Evolutionary conservation across 2,888 invertebrate species (phyloP).

Genomic region (Caradrina clavipalpis): DNA sequence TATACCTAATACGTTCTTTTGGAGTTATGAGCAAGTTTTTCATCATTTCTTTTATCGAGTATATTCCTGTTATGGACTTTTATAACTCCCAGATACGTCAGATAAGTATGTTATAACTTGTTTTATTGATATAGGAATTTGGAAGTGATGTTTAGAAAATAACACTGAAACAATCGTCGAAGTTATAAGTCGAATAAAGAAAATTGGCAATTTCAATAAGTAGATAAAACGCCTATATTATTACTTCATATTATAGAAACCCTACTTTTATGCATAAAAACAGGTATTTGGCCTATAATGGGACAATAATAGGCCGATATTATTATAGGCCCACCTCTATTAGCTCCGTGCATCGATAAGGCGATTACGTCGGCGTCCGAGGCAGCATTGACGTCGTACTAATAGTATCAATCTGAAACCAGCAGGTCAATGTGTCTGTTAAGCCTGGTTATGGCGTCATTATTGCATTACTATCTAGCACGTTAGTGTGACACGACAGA

Average conservation of each 20-base stretch:
- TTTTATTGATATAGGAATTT: not conserved
- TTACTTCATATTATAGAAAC: no score
- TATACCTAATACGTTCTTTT: conserved; percentile 39
- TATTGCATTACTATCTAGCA: conserved; percentile 29
- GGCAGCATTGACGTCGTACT: conserved; percentile 2
- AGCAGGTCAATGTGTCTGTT: conserved; percentile 15
- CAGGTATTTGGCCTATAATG: no score
- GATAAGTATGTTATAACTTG: not conserved
- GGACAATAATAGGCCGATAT: no score
- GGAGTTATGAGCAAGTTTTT: conserved; percentile 45
- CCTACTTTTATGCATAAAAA: no score
- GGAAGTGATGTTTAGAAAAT: not conserved
- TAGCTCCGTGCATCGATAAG: conserved; percentile 18
- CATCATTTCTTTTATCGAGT: conserved; percentile 46
- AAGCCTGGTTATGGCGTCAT: conserved; percentile 28
- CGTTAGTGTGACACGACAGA: conserved; percentile 23
- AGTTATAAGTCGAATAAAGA: not conserved
- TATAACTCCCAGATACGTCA: conserved; percentile 5
- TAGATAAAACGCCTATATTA: not conserved
- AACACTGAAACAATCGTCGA: not conserved
- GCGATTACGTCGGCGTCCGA: conserved; percentile 29
- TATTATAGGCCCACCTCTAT: not conserved
- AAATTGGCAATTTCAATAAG: not conserved
- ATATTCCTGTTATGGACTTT: conserved; percentile 24
- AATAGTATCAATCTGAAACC: conserved; percentile 33